Evolutionary conservation across 2,797 vertebrate species (phyloP), one percentile per base, ranked within the genome.

Genomic region (Phoxinus dragarum): DNA sequence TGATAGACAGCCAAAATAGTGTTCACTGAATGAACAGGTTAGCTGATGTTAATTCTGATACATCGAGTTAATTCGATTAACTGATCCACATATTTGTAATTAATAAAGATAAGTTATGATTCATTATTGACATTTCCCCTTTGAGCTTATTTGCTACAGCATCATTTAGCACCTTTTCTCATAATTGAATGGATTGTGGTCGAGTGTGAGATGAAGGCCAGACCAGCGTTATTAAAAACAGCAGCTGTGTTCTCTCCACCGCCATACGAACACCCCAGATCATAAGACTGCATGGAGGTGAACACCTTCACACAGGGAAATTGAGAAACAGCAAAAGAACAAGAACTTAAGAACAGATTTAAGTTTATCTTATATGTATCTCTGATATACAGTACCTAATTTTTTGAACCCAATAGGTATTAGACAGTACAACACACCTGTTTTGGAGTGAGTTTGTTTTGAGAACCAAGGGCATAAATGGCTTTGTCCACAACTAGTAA

Each of bases 401-500:
- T 42, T 44, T 27, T 27, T 27, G 64, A 34, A 66, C 34, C 64
- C 27, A 34, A 34, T 34, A 8, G 27, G 27, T 66, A 1, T 1
- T 31, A 66, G 27, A 14, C 4, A 16, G 14, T 66, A 3, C 27
- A 56, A 64, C 44, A 21, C 19, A 96, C 96, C 94, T 96, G 94
- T 89, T 93, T 92, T 82, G 82, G 79, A 11, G 94, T 96, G 86
- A 96, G 93, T 89, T 93, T 96, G 87, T 96, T 94, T 61, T 92
- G 90, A 17, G 90, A 73, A 2, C 96, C 96, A 75, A 96, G 93
- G 23, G 93, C 93, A 0, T 97, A 97, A 82, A 97, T 92, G 10
- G 96, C 96, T 9, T 94, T 95, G 88, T 98, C 97, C 84, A 97
- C 94, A 16, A 93, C 95, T 31, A 96, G 92, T 82, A 98, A 87